Conservation (phyloP, 2,888 invertebrate genomes). For the Harpalus rubripes region DNA sequence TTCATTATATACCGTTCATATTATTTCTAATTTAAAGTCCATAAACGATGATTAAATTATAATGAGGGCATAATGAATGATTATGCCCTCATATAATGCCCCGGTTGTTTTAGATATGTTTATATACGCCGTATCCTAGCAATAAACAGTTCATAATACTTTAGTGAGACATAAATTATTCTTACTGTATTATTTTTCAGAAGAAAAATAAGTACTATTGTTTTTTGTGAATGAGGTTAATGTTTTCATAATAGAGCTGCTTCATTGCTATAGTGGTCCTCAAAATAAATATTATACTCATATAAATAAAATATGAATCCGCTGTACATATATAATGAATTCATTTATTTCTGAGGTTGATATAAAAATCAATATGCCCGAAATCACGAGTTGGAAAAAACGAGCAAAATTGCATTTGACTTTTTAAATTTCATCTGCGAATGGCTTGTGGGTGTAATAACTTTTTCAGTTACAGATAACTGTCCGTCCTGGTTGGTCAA, state of each 20-base stretch:
- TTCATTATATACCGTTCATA: no score
- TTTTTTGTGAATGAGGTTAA: no score
- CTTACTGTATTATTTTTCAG: no score
- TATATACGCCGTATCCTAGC: no score
- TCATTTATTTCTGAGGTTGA: conserved; percentile 31
- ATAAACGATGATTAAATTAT: no score
- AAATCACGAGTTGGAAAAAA: conserved; percentile 12
- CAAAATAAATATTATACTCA: conserved; percentile 22
- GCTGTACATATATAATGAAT: not conserved
- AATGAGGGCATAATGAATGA: no score
- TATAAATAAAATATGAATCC: conserved; percentile 10
- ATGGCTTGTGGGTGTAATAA: conserved; percentile 39
- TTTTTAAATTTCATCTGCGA: conserved; percentile 37
- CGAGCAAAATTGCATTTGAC: conserved; percentile 9
- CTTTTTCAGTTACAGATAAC: conserved; percentile 41
- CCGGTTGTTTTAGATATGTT: no score
- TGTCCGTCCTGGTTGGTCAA: conserved; percentile 43
- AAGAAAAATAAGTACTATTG: no score
- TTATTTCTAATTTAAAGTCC: no score
- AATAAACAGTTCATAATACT: no score
- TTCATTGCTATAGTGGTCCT: not conserved
- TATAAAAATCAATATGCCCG: conserved; percentile 25
- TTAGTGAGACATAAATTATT: no score
- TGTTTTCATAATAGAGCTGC: not conserved
- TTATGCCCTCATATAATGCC: no score